phyloP scores from a whole-genome alignment of 2,113 vertebrate species.

The Sylvia atricapilla region DNA sequence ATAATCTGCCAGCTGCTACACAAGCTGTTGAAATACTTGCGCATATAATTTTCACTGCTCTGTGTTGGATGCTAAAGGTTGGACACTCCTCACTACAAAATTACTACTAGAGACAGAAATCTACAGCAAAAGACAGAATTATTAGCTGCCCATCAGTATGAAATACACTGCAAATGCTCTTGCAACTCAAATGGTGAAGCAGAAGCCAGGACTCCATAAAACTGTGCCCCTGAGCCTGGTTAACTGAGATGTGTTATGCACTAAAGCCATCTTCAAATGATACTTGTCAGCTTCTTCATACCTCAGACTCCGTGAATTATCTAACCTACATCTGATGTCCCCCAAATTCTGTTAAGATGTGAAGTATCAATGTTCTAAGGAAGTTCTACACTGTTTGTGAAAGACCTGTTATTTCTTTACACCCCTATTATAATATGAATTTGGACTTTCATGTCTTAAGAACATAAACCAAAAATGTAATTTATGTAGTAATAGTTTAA shows the following conservation, averaged over 20 bases:
- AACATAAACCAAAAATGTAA: not conserved
- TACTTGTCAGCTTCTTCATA: not conserved
- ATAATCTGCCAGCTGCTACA: constrained; percentile 11
- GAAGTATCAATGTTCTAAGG: not conserved
- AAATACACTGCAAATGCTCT: not conserved
- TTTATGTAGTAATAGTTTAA: not conserved
- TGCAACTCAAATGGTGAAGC: not conserved
- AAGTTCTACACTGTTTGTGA: not conserved
- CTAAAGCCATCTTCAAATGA: not conserved
- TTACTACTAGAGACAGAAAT: not conserved
- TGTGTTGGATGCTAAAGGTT: not conserved
- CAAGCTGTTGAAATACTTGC: constrained; percentile 16
- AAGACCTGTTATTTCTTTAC: not conserved
- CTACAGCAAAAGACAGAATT: not conserved
- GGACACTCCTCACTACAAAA: not conserved
- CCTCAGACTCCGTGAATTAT: not conserved
- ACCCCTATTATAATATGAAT: not conserved
- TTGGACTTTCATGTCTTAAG: not conserved
- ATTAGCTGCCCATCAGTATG: not conserved
- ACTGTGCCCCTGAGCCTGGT: not conserved
- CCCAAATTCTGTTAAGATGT: not conserved
- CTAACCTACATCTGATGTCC: not conserved
- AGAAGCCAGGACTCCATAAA: not conserved
- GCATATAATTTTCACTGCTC: not conserved
- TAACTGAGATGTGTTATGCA: not conserved